Evolutionary conservation across 2,113 vertebrate genomes (phyloP).

Genomic region (Mastomys natalensis): DNA sequence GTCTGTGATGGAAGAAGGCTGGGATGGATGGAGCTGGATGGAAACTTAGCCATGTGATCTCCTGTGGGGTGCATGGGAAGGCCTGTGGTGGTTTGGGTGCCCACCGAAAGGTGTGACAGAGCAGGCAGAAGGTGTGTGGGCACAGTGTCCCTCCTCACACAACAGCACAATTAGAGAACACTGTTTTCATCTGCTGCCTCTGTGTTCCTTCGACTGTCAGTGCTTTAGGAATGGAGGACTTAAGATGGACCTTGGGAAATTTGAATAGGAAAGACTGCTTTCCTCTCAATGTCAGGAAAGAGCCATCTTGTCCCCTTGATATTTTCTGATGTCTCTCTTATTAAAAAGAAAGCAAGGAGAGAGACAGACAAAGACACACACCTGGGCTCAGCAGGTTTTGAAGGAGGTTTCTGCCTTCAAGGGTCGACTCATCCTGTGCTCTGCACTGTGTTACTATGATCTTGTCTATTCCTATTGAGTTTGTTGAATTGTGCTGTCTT

Average conservation of each 20-base stretch:
- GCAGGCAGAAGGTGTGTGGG: fast-evolving
- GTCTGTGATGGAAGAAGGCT: neutral
- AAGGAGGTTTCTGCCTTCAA: neutral
- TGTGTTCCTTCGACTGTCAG: neutral
- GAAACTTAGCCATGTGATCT: neutral
- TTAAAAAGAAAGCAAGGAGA: neutral
- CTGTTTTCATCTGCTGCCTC: neutral
- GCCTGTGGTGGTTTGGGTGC: neutral
- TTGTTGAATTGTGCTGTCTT: neutral
- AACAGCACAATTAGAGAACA: neutral
- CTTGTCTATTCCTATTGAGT: neutral
- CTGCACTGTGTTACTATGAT: neutral
- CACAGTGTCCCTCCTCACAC: neutral
- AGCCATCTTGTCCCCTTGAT: neutral
- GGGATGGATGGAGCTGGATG: neutral
- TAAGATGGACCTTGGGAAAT: neutral
- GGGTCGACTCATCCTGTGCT: neutral
- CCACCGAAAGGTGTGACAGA: neutral
- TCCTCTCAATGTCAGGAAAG: neutral
- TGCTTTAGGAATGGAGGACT: neutral
- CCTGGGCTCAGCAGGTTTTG: neutral
- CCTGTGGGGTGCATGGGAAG: neutral
- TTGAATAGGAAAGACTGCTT: neutral
- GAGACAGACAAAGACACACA: too few relatives aligned
- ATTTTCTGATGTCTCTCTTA: slow-evolving; percentile 25